Evolutionary conservation across 2,113 vertebrate species (phyloP), one percentile per base, ranked within the genome.

Genomic region (Orycteropus afer): DNA sequence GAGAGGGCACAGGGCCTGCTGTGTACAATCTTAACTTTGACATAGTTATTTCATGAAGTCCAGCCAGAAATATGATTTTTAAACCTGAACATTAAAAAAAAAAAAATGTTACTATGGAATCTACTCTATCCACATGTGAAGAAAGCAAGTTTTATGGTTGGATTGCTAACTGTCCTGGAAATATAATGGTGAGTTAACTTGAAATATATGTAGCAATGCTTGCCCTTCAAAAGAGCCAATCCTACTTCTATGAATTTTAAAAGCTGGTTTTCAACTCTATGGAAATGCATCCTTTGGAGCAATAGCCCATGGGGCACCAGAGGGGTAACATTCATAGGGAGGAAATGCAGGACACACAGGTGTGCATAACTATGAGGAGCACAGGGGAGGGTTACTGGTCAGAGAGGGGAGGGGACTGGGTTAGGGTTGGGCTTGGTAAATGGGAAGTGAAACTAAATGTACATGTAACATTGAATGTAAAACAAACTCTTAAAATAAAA

Each of bases 21-120:
- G 85, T 86, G 94, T 67, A 82, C 73, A 76, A 22, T 67, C 49
- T 53, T 45, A 97, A 92, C 55, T 78, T 93, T 79, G 81, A 93
- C 88, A 95, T 86, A 92, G 78, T 90, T 77, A 87, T 49, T 85
- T 69, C 32, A 45, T 88, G 74, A 90, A 77, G 88, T 96, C 83
- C 81, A 92, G 40, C 49, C 82, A 93, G 51, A 69, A 94, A 80
- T 96, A 61, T 95, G 81, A 96, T 90, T 96, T 96, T 95, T 71
- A 85, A 95, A 89, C 69, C 34, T 90, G 18, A 59, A 47, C n/a
- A 42, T 94, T 79, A 20, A 61, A 86, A 86, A 53, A 55, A 49
- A 27, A 57, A 86, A 87, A 91, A 42, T 71, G 27, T 82, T 90
- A 87, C 73, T 93, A 10, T 92, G 85, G 65, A 78, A 71, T 95